Evolutionary conservation across 1,140 invertebrate species (phyloP).

Genomic region (Leptopilina boulardi): DNA sequence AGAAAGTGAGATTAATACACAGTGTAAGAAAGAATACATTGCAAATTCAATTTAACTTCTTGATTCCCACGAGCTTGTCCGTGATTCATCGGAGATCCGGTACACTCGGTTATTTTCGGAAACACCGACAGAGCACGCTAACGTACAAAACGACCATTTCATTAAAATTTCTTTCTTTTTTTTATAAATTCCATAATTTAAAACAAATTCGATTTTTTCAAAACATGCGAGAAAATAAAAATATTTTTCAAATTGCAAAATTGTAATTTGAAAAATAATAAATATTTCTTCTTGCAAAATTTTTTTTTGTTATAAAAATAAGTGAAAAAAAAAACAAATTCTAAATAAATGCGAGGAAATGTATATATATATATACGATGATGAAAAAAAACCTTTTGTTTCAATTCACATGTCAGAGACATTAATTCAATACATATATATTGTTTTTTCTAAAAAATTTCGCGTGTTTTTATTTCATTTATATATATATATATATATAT

Average conservation of each 20-base stretch:
- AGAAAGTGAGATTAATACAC: constrained; percentile 4
- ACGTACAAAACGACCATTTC: neutral
- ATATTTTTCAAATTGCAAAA: too few species aligned
- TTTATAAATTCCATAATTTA: neutral
- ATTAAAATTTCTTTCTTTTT: neutral
- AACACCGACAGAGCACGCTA: constrained; percentile 23
- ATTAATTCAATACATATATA: neutral
- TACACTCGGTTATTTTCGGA: neutral
- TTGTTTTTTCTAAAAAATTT: neutral
- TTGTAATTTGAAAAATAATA: too few species aligned
- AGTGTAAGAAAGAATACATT: constrained; percentile 5
- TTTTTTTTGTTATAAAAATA: neutral
- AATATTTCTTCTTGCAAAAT: too few species aligned
- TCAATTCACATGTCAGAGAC: neutral
- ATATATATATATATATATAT: too few species aligned
- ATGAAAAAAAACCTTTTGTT: neutral
- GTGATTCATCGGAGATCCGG: constrained; percentile 26
- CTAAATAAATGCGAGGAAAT: neutral
- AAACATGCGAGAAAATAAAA: too few species aligned
- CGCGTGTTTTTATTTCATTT: neutral
- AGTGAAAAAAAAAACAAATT: neutral
- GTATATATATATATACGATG: too few species aligned
- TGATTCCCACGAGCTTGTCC: constrained; percentile 21
- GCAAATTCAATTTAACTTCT: constrained; percentile 21
- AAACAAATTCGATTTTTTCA: neutral